Conservation (phyloP, 1,140 invertebrate species). For the Daktulosphaira vitifoliae region DNA sequence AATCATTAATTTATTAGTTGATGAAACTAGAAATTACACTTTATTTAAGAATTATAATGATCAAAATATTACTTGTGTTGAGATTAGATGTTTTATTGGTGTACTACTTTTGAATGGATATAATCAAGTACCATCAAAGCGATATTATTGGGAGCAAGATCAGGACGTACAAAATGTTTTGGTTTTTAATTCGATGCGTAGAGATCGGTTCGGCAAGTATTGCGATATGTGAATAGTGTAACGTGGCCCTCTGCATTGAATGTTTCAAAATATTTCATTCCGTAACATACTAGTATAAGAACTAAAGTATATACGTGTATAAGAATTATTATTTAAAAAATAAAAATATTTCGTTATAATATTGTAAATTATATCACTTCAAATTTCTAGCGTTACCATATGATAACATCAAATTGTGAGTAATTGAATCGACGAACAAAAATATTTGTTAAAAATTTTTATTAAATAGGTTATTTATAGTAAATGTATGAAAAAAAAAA, state of each 20-base stretch:
- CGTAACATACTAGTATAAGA: neutral
- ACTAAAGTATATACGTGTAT: neutral
- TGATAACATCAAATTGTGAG: neutral
- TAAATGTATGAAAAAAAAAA: no score
- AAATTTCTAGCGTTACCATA: neutral
- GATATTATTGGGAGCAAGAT: conserved; percentile 1
- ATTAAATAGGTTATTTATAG: no score
- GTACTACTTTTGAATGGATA: neutral
- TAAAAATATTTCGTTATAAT: neutral
- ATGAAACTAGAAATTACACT: neutral
- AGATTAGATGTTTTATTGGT: neutral
- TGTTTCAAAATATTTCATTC: conserved; percentile 3
- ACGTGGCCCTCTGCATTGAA: neutral
- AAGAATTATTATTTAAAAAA: neutral
- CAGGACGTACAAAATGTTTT: neutral
- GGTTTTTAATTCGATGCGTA: neutral
- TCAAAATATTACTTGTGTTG: conserved; percentile 12
- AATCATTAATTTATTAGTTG: conserved; percentile 8
- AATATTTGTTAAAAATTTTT: neutral
- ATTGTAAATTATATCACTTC: neutral
- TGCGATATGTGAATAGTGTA: neutral
- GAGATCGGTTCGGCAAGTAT: neutral
- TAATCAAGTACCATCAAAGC: neutral
- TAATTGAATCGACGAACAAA: neutral
- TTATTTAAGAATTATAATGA: conserved; percentile 2